phyloP scores from a whole-genome alignment of 2,113 vertebrate species.

The Lophochroa leadbeateri region DNA sequence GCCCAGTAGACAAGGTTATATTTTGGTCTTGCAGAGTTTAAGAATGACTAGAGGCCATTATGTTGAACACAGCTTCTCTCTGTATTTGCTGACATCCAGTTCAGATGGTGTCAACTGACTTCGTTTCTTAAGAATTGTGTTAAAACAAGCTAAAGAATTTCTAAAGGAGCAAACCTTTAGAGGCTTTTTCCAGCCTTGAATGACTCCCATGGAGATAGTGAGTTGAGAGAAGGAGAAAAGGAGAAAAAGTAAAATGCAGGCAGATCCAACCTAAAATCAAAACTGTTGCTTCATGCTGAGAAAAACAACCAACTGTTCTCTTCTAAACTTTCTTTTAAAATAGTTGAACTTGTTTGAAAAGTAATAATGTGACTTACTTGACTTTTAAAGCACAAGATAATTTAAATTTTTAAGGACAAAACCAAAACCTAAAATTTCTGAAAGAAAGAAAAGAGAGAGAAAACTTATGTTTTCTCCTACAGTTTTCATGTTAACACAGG shows the following conservation, averaged over 20 bases:
- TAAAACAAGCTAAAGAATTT: not conserved
- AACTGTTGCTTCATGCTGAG: not conserved
- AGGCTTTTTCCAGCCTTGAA: not conserved
- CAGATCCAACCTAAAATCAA: not conserved
- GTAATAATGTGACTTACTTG: not conserved
- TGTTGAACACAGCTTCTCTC: not conserved
- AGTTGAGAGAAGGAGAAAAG: not conserved
- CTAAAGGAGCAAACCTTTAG: not conserved
- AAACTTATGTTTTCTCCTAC: not conserved
- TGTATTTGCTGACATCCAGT: not conserved
- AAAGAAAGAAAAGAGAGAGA: not conserved
- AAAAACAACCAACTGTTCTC: not conserved
- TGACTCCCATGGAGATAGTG: not conserved
- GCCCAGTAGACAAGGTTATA: not conserved
- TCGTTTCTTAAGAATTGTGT: not conserved
- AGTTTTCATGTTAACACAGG: not conserved
- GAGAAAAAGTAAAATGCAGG: not conserved
- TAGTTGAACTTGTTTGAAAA: not conserved
- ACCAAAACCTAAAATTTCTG: conserved; percentile 13
- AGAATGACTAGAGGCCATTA: not conserved
- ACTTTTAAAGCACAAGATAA: not conserved
- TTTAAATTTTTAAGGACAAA: conserved; percentile 48
- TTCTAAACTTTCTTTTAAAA: not conserved
- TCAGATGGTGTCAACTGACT: not conserved
- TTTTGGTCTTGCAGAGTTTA: conserved; percentile 3